Evolutionary conservation across 2,888 invertebrate species (phyloP), one percentile per base, ranked within the genome.

Genomic region (Cephonodes hylas): DNA sequence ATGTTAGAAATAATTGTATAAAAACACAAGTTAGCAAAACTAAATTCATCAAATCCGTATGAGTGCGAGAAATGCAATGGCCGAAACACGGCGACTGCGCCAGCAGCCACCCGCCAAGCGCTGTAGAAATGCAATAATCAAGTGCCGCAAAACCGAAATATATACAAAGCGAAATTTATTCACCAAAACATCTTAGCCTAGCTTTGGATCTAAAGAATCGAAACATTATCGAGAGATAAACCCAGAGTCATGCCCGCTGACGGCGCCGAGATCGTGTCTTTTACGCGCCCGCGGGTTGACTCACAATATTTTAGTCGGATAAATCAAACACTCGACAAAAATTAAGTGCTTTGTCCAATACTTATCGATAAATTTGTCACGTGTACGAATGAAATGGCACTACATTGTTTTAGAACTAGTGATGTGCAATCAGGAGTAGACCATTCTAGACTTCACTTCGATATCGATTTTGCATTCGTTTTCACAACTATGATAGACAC

Each of bases 141-240:
- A 83, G 85, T 85, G 88, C 87, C 84, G 85, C 80, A 82, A 83
- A 80, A 53, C 53, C 31, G 27, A 80, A 83, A 77, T 85, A 88
- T 86, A 79, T 86, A 89, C 88, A 89, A 83, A 86, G 80, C 77
- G 42, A 60, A 42, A 42, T 60, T 53, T 42, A 15, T 42, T 42
- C 53, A 60, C 46, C 74, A 75, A 80, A 78, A 72, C 65, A 58
- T 72, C 80, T 79, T 81, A 85, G 64, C 63, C 81, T 82, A 80
- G 76, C 80, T 83, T 83, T 86, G 84, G 83, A 76, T 77, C 67
- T 68, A 76, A 76, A 73, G 68, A 66, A 70, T 75, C 64, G 65
- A 75, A 75, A 8, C 7, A 31, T 31, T 15, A 27, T 53, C 48
- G 27, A 53, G 18, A 53, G n/a, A 38, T 13, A 42, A 42, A 42